These are phyloP conservation scores for Dendrocopos noguchii DNA, from an alignment of 2,113 vertebrate species.

Conservation along the genomic window DNA sequence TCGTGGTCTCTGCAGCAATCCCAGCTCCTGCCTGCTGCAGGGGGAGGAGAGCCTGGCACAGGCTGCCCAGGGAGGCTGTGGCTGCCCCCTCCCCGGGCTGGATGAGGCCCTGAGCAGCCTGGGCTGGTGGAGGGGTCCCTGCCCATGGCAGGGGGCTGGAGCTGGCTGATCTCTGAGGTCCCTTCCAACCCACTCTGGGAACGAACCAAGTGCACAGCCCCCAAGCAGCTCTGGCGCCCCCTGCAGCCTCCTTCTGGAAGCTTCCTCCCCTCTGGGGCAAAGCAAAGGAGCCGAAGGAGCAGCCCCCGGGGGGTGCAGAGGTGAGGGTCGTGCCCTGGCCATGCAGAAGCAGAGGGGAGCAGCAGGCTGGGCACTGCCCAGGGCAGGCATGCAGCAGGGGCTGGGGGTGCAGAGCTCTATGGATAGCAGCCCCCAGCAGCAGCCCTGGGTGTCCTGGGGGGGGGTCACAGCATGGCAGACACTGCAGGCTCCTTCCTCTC, in stretches of 20 bases:
- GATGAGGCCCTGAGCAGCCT: no score
- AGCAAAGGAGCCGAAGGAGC: no score
- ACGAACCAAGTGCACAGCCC: neutral
- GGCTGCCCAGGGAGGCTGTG: no score
- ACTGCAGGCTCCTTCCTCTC: slow-evolving; percentile 21
- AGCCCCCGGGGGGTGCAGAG: neutral
- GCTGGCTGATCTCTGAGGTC: no score
- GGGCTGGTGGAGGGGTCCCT: no score
- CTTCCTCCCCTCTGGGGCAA: neutral
- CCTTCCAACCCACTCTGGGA: neutral
- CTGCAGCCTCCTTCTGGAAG: neutral
- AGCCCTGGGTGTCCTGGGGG: neutral
- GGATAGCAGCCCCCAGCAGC: slow-evolving; percentile 68
- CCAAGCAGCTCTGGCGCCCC: rapidly evolving
- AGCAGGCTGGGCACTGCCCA: slow-evolving; percentile 27
- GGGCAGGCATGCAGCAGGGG: slow-evolving; percentile 64
- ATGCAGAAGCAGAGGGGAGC: slow-evolving; percentile 71
- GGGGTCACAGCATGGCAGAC: slow-evolving; percentile 58
- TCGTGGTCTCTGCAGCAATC: neutral
- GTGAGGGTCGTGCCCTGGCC: slow-evolving; percentile 55
- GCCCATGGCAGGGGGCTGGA: no score
- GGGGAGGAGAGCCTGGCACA: no score
- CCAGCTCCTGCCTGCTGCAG: neutral
- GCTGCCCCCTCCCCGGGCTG: no score
- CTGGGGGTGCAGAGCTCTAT: slow-evolving; percentile 45